A percentile compares a stretch with the other conserved stretches of the same genome.
These are phyloP conservation scores for Cynaeus angustus DNA, from an alignment of 2,888 invertebrate genomes.

Conservation along the genomic window DNA sequence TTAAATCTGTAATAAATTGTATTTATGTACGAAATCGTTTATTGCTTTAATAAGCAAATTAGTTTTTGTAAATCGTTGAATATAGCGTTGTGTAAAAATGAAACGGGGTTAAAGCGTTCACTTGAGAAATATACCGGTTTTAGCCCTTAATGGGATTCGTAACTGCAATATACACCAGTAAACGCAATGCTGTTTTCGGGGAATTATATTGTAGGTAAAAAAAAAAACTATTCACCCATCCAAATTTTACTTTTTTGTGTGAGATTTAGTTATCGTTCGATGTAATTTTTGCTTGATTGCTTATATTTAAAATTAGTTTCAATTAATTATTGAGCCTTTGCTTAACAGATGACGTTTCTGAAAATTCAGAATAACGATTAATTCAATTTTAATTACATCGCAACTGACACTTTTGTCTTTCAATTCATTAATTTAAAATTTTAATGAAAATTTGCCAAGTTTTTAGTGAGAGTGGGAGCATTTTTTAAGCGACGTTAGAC, in stretches of 20 bases:
- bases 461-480: slow-evolving; percentile 8
- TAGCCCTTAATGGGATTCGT: neutral
- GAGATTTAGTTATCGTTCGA: too few relatives aligned
- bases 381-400: slow-evolving; percentile 41
- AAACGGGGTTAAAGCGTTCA: neutral
- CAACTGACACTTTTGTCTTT: slow-evolving; percentile 38
- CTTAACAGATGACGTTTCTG: slow-evolving; percentile 37
- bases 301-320: slow-evolving; percentile 12
- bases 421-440: slow-evolving; percentile 40
- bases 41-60: neutral
- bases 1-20: neutral
- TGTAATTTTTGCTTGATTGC: slow-evolving; percentile 4
- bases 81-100: neutral
- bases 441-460: slow-evolving; percentile 27
- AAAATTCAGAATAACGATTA: slow-evolving; percentile 40
- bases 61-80: too few relatives aligned
- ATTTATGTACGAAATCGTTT: neutral
- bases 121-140: slow-evolving; percentile 2
- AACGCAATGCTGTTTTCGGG: neutral
- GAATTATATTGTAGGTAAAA: neutral
- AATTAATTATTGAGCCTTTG: slow-evolving; percentile 36
- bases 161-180: neutral
- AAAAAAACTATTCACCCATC: neutral
- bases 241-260: too few relatives aligned
- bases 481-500: slow-evolving; percentile 15